Evolutionary conservation across 2,797 vertebrate genomes (phyloP).

Genomic region (Clarias fuscus): DNA sequence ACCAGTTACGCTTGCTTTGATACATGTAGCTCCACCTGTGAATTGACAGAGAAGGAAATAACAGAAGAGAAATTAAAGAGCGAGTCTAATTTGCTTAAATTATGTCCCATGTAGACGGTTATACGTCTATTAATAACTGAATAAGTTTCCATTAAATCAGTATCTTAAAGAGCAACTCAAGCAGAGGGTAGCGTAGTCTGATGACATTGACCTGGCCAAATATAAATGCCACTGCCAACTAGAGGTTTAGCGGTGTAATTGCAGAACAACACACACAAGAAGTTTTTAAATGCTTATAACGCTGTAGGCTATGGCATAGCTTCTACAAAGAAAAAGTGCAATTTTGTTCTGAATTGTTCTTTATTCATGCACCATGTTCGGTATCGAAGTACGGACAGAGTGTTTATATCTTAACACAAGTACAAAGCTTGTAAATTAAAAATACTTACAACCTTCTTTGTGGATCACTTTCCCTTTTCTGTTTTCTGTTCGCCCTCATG

Average conservation of each 20-base stretch:
- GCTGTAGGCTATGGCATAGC: too few relatives aligned
- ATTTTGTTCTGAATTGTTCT: not conserved
- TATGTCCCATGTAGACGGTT: not conserved
- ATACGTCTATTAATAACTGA: not conserved
- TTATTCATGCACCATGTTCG: not conserved
- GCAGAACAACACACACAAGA: too few relatives aligned
- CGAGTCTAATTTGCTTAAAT: not conserved
- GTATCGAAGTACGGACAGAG: too few relatives aligned
- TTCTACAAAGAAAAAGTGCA: too few relatives aligned
- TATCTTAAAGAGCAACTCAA: not conserved
- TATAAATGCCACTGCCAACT: too few relatives aligned
- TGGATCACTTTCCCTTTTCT: not conserved
- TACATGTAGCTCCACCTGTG: too few relatives aligned
- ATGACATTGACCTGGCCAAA: not conserved
- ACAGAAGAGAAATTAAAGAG: too few relatives aligned
- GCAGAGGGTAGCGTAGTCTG: not conserved
- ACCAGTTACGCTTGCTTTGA: not conserved
- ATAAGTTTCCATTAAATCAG: not conserved
- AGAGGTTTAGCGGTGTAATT: too few relatives aligned
- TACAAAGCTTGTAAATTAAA: not conserved
- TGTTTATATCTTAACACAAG: not conserved
- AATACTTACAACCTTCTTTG: too few relatives aligned
- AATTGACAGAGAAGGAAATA: too few relatives aligned
- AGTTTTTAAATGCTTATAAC: too few relatives aligned
- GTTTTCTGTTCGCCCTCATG: not conserved